These are phyloP conservation scores for Andrena marginata DNA, from an alignment of 2,888 invertebrate species.

Conservation along the genomic window DNA sequence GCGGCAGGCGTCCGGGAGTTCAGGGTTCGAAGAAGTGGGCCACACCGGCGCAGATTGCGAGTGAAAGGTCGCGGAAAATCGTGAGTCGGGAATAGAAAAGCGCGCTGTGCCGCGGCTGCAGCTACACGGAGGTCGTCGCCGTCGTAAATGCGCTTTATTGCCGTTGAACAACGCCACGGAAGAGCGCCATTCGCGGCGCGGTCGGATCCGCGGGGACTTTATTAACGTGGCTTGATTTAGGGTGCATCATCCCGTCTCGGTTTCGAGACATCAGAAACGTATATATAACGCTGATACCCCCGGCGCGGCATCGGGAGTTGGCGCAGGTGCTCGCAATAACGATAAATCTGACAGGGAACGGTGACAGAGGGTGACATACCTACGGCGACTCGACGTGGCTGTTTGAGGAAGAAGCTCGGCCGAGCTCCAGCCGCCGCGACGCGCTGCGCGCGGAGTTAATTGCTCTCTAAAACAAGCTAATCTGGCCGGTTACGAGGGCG, in stretches of 20 bases:
- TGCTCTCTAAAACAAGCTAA: slow-evolving; percentile 21
- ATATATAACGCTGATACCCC: slow-evolving; percentile 50
- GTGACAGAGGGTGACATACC: not conserved
- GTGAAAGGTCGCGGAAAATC: slow-evolving; percentile 49
- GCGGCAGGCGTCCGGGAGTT: not conserved
- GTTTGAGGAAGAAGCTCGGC: not conserved
- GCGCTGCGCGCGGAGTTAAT: slow-evolving; percentile 13
- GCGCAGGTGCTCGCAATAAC: slow-evolving; percentile 29
- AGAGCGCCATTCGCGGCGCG: slow-evolving; percentile 61
- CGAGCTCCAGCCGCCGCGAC: not conserved
- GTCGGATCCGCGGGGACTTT: slow-evolving; percentile 60
- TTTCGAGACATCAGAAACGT: slow-evolving; percentile 64
- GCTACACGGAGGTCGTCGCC: slow-evolving; percentile 49
- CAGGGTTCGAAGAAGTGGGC: slow-evolving; percentile 6
- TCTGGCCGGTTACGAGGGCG: slow-evolving; percentile 13
- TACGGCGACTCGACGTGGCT: not conserved
- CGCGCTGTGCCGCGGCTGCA: slow-evolving; percentile 1
- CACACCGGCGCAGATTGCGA: slow-evolving; percentile 9
- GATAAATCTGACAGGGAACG: slow-evolving; percentile 27
- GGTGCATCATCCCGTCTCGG: slow-evolving; percentile 55
- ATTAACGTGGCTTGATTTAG: slow-evolving; percentile 72
- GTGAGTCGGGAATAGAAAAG: slow-evolving; percentile 52
- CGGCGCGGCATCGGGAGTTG: slow-evolving; percentile 7
- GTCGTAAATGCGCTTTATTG: slow-evolving; percentile 72
- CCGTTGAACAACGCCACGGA: slow-evolving; percentile 51